Percentiles rank a stretch among this genome's conserved stretches.
phyloP scores from a whole-genome alignment of 1,140 invertebrate species.

The Temnothorax longispinosus region DNA sequence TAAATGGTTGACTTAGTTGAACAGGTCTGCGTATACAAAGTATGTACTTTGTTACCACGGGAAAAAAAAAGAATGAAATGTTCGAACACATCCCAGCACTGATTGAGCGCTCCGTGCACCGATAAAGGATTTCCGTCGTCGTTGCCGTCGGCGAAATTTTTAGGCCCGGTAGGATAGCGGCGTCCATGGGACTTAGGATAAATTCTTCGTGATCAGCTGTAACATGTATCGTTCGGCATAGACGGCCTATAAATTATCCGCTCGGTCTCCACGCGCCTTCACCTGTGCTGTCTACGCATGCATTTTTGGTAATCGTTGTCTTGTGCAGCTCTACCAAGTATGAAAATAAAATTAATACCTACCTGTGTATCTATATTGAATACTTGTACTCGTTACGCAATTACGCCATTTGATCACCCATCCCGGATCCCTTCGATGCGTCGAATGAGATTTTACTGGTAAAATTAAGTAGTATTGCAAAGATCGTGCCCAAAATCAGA shows the following conservation, averaged over 20 bases:
- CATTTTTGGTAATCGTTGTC: slow-evolving; percentile 71
- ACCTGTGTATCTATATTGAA: slow-evolving; percentile 73
- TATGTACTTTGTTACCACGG: background rate
- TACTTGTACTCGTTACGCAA: background rate
- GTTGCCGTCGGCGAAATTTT: background rate
- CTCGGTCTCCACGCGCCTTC: slow-evolving; percentile 51
- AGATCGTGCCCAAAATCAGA: background rate
- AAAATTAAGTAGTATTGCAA: background rate
- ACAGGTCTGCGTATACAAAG: background rate
- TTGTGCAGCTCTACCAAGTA: slow-evolving; percentile 72
- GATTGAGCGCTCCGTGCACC: background rate
- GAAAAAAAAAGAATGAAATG: background rate
- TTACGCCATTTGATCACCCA: background rate
- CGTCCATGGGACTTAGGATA: background rate
- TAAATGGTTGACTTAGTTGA: slow-evolving; percentile 20
- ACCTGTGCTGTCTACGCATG: slow-evolving; percentile 55
- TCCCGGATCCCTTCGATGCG: background rate
- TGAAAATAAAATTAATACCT: slow-evolving; percentile 73
- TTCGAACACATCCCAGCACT: background rate
- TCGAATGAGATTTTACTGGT: background rate
- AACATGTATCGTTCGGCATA: background rate
- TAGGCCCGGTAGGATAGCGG: background rate
- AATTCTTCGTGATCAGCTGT: slow-evolving; percentile 12
- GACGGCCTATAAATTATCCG: slow-evolving; percentile 23
- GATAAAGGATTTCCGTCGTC: background rate